Percentiles rank a stretch among this genome's conserved stretches.
Evolutionary conservation across 1,140 invertebrate genomes (phyloP).

Genomic region (Diorhabda sublineata): DNA sequence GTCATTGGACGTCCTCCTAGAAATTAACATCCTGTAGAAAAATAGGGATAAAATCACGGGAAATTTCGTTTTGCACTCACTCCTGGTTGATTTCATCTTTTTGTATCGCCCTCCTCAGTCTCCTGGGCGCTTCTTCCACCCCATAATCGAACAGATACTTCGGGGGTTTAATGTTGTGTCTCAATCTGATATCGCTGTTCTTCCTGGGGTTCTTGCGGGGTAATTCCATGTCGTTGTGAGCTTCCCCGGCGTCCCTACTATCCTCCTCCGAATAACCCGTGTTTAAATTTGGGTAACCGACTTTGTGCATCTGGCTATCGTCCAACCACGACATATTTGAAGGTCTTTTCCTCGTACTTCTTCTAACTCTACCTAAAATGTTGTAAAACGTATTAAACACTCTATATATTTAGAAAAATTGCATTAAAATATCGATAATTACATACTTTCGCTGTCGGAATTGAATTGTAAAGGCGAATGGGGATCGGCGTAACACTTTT

Average conservation of each 20-base stretch:
- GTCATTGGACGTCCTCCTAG: slow-evolving; percentile 27
- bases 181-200: slow-evolving; percentile 17
- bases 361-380: slow-evolving; percentile 44
- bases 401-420: neutral
- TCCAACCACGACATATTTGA: slow-evolving; percentile 51
- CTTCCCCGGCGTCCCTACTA: slow-evolving; percentile 39
- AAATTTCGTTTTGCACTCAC: neutral
- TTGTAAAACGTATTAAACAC: neutral
- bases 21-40: neutral
- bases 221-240: slow-evolving; percentile 24
- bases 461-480: slow-evolving; percentile 38
- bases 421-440: neutral
- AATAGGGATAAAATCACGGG: neutral
- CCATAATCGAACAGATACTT: slow-evolving; percentile 34
- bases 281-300: slow-evolving; percentile 45
- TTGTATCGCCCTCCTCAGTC: slow-evolving; percentile 1
- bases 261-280: slow-evolving; percentile 44
- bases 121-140: slow-evolving; percentile 21
- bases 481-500: slow-evolving; percentile 42
- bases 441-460: slow-evolving; percentile 37
- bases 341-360: slow-evolving; percentile 57
- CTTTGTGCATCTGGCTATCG: slow-evolving; percentile 45
- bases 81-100: slow-evolving; percentile 9
- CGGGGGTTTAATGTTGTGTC: slow-evolving; percentile 26
- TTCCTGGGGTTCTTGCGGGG: slow-evolving; percentile 16